Base-by-base conservation (phyloP, 2,888 invertebrate genomes). In the Sesamia inferens region DNA sequence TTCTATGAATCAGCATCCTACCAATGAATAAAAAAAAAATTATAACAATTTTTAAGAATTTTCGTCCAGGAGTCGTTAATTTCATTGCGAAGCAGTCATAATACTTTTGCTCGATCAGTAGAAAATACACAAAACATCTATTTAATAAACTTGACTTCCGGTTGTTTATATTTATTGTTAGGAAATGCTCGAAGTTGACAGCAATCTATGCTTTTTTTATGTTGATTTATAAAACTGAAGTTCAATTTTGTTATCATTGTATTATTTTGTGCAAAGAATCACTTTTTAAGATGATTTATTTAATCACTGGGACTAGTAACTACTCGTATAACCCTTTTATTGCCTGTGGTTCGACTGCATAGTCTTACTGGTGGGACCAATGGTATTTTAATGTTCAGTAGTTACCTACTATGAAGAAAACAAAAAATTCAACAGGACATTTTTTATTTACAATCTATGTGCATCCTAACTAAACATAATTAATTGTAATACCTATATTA, bases 371-470 rank as follows among this genome's bases (percentile, higher is more conserved):
- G 39, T 39, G 5, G 4, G 39, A 39, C 5, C 39, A 39, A 4
- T 2, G 39, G 39, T 39, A 39, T 39, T 39, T 39, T 4, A 6
- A 39, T 39, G 0, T 39, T 39, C 39, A 5, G 39, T 39, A 7
- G 7, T 7, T 7, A 39, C 39, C 7, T 39, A 39, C 5, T 39
- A 39, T 39, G 6, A 39, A 39, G 2, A 39, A 86, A 84, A 75
- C 59, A 68, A 72, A 63, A 78, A 76, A 76, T 81, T 85, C 68
- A 71, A 88, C 88, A 85, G 85, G 82, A 87, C 68, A 87, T 82
- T 88, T 69, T 93, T 90, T 93, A 92, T 91, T 93, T 82, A 90
- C 89, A 91, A 87, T 90, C 90, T 89, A 90, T 83, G 87, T 90
- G 92, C 93, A 93, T 92, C 92, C 92, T 93, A 92, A 92, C 86